Percentiles rank a stretch among this genome's conserved stretches.
These are phyloP conservation scores for Halcyon leucocephala DNA, from an alignment of 2,797 vertebrate species.

Conservation along the genomic window DNA sequence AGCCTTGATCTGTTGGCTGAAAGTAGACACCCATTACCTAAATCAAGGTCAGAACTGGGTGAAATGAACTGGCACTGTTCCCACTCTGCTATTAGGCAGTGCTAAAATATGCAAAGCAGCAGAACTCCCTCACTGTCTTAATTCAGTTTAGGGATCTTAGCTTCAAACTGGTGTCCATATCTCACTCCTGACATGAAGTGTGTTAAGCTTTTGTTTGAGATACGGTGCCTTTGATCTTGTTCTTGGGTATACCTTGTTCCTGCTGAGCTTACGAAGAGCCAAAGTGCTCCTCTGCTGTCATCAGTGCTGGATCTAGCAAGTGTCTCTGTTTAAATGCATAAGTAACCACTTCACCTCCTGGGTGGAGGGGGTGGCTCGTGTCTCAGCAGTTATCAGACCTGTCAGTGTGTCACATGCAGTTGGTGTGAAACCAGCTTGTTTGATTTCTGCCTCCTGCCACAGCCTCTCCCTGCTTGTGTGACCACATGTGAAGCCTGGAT, in stretches of 20 bases:
- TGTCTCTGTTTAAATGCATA: neutral
- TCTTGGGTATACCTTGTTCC: neutral
- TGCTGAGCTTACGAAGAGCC: neutral
- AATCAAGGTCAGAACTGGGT: constrained; percentile 8
- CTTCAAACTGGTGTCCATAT: constrained; percentile 7
- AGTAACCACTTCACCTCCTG: neutral
- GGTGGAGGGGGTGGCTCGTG: neutral
- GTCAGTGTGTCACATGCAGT: neutral
- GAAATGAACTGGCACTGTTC: constrained; percentile 54
- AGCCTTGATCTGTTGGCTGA: constrained; percentile 11
- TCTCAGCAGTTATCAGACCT: neutral
- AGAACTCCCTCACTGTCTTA: neutral
- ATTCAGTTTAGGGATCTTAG: constrained; percentile 36
- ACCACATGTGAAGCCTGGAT: neutral
- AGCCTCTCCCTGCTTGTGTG: neutral
- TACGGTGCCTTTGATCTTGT: neutral
- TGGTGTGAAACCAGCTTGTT: constrained; percentile 7
- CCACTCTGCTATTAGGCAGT: constrained; percentile 69
- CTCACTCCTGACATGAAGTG: neutral
- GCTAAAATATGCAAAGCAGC: constrained; percentile 61
- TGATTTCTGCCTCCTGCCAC: neutral
- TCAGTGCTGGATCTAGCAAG: neutral
- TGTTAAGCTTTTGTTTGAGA: constrained; percentile 27
- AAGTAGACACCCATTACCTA: constrained; percentile 58
- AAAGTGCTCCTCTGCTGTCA: neutral